These are phyloP conservation scores for Phyllostomus discolor DNA, from an alignment of 2,113 vertebrate genomes.

Conservation along the genomic window DNA sequence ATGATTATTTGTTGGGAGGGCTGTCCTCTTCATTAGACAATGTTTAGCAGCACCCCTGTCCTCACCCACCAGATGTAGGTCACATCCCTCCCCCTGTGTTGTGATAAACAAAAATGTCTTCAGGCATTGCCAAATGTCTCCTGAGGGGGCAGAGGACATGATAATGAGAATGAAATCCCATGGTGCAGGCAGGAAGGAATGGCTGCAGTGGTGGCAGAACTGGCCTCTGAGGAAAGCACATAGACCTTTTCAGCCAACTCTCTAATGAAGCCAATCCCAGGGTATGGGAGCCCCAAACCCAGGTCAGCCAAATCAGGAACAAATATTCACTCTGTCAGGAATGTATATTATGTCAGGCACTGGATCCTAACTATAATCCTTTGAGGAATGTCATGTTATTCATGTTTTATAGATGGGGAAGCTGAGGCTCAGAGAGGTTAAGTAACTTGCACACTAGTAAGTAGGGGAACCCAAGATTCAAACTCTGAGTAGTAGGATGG, in stretches of 20 bases:
- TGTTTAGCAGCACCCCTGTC: not conserved
- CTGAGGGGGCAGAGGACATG: not conserved
- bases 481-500: not conserved
- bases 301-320: not conserved
- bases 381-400: not conserved
- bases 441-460: not conserved
- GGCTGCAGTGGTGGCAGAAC: not conserved
- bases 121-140: not conserved
- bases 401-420: not conserved
- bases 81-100: not conserved
- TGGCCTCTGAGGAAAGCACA: not conserved
- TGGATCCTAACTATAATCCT: not conserved
- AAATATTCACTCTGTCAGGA: not conserved
- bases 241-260: not conserved
- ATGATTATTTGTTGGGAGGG: not conserved
- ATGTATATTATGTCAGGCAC: not conserved
- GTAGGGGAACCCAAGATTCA: not conserved
- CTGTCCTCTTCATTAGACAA: too few relatives aligned
- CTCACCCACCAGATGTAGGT: not conserved
- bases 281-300: not conserved
- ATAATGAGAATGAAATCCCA: not conserved
- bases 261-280: not conserved
- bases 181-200: not conserved
- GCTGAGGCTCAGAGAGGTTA: not conserved
- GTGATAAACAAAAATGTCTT: not conserved